Conservation (phyloP, 2,888 invertebrate species). For the Tetanocera ferruginea region DNA sequence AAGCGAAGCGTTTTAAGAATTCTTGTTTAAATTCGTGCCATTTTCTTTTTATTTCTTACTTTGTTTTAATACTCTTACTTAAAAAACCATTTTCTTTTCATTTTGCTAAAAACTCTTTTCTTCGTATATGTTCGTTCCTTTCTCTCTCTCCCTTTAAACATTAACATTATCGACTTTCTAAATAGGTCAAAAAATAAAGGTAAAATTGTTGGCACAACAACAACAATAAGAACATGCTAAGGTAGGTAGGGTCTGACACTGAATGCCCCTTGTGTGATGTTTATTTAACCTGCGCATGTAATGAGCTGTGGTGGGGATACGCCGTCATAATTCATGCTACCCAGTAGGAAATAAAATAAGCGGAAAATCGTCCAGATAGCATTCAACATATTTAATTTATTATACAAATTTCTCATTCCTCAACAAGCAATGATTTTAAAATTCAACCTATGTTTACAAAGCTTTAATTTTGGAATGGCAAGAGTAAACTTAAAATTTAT, state of each 20-base stretch:
- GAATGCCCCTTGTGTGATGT: neutral
- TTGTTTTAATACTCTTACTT: too few relatives aligned
- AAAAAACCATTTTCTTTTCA: neutral
- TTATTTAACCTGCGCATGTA: neutral
- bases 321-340: neutral
- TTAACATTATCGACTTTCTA: neutral
- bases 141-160: neutral
- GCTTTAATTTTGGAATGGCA: too few relatives aligned
- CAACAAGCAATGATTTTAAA: too few relatives aligned
- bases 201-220: neutral
- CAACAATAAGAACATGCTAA: neutral
- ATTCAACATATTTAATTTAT: neutral
- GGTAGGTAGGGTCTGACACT: neutral
- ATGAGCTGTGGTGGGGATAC: neutral
- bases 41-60: too few relatives aligned
- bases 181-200: constrained; percentile 1
- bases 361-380: too few relatives aligned
- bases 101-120: neutral
- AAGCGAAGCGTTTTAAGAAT: too few relatives aligned
- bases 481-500: too few relatives aligned
- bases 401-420: too few relatives aligned
- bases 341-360: neutral
- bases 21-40: too few relatives aligned
- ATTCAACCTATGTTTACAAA: too few relatives aligned
- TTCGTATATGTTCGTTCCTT: neutral